A percentile compares a stretch with the other conserved stretches of the same genome.
Conservation (phyloP, 1,140 invertebrate genomes). For the Drosophila varians region DNA sequence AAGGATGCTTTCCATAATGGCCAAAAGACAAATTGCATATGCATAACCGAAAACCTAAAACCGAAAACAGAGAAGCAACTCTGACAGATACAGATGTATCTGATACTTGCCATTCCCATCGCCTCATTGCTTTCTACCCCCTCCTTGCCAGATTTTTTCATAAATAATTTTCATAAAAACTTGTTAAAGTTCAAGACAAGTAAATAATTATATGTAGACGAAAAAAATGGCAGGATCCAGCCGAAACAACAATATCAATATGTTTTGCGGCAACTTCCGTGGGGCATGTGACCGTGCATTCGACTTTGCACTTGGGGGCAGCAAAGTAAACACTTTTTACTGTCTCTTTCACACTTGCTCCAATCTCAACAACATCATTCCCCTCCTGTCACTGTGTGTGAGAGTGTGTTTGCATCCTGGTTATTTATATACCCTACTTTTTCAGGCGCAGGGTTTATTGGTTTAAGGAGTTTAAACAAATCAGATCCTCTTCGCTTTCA, state of each 20-base stretch:
- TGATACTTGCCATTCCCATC: neutral
- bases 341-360: constrained; percentile 8
- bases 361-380: neutral
- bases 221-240: constrained; percentile 1
- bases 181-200: constrained; percentile 67
- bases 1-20: constrained; percentile 53
- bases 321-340: constrained; percentile 62
- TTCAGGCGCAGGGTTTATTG: neutral
- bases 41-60: neutral
- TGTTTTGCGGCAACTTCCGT: constrained; percentile 13
- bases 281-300: constrained; percentile 29
- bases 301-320: constrained; percentile 60
- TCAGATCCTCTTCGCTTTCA: too few relatives aligned
- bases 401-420: constrained; percentile 3
- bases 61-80: constrained; percentile 22
- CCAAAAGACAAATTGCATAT: constrained; percentile 55
- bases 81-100: constrained; percentile 37
- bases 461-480: too few relatives aligned
- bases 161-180: constrained; percentile 73
- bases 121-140: too few relatives aligned
- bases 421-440: neutral
- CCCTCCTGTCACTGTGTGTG: neutral
- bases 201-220: constrained; percentile 62
- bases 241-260: constrained; percentile 17
- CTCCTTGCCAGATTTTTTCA: constrained; percentile 29